Base-by-base conservation (phyloP, 2,113 vertebrate species). In the Cichladusa arquata region DNA sequence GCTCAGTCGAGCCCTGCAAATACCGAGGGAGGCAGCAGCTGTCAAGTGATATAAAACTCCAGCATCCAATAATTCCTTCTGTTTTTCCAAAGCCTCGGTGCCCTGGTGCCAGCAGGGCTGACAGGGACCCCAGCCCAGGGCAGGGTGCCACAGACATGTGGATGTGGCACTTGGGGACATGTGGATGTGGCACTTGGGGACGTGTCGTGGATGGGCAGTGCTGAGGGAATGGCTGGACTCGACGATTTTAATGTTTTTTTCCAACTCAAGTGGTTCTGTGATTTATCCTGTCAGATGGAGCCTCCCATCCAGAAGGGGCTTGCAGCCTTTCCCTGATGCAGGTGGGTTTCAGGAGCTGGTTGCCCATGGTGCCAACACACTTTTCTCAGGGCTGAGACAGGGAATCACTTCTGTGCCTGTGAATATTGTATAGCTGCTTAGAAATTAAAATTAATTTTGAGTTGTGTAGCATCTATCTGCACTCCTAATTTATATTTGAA, bases 51-150 rank as follows among this genome's bases (percentile, higher is more conserved):
- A 76, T 81, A 77, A 97, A 74, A 94, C 82, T 86, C 86, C 74
- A 50, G 15, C 88, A 70, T 81, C 62, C 84, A 74, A 86, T 96
- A 96, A 96, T 92, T 96, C 96, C 71, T 82, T 58, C 94, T 90
- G 96, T 94, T 96, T 88, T 94, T 53, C 42, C 97, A 89, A 81
- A 95, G 97, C 79, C 96, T 56, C 66, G 14, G 90, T 81, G 91
- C 84, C 92, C 24, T 50, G 89, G 88, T 96, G 97, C 91, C 97
- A 97, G 93, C 83, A 58, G 36, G 36, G 36, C 36, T 36, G 36
- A 36, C 36, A 36, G 97, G 96, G 84, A 81, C 95, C 54, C 86
- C 84, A 70, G 97, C 94, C 8, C 11, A 36, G 96, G 61, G 45
- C 3, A 2, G 40, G 53, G 14, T 54, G 22, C 15, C 3, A 18